phyloP scores from a whole-genome alignment of 2,888 invertebrate species.

The Iselma pallidipennis region DNA sequence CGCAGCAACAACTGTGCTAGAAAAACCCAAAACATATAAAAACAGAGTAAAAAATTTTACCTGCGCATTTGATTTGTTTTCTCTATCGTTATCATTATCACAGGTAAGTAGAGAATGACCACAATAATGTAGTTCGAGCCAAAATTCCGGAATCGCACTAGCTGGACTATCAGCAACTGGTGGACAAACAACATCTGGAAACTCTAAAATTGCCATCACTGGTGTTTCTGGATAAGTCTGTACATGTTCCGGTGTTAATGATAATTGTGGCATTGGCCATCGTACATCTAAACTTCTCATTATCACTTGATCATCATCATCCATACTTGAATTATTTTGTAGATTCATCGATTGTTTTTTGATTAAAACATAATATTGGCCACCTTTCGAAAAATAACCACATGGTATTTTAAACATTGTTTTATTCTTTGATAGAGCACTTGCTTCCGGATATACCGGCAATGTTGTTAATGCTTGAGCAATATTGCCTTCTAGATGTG shows the following conservation, averaged over 20 bases:
- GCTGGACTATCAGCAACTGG: constrained; percentile 62
- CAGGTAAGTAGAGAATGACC: constrained; percentile 76
- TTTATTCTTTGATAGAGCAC: constrained; percentile 48
- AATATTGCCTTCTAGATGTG: constrained; percentile 55
- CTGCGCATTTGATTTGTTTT: constrained; percentile 57
- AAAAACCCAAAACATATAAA: neutral
- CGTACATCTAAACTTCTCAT: constrained; percentile 73
- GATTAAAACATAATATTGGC: constrained; percentile 64
- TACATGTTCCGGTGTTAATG: constrained; percentile 74
- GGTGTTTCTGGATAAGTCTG: constrained; percentile 79
- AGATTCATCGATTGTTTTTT: constrained; percentile 46
- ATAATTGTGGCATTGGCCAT: constrained; percentile 76
- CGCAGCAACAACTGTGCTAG: neutral
- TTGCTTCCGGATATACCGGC: constrained; percentile 52
- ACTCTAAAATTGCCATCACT: constrained; percentile 75
- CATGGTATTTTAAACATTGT: constrained; percentile 61
- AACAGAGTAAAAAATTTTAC: constrained; percentile 48
- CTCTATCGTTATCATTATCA: constrained; percentile 56
- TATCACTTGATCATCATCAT: constrained; percentile 41
- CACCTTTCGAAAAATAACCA: constrained; percentile 74
- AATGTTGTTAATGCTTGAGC: constrained; percentile 50
- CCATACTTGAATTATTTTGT: constrained; percentile 8
- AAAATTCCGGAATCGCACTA: constrained; percentile 66
- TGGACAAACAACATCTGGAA: constrained; percentile 73
- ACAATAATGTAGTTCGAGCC: constrained; percentile 80